phyloP scores from a whole-genome alignment of 2,888 invertebrate genomes.

The Apoderus coryli region DNA sequence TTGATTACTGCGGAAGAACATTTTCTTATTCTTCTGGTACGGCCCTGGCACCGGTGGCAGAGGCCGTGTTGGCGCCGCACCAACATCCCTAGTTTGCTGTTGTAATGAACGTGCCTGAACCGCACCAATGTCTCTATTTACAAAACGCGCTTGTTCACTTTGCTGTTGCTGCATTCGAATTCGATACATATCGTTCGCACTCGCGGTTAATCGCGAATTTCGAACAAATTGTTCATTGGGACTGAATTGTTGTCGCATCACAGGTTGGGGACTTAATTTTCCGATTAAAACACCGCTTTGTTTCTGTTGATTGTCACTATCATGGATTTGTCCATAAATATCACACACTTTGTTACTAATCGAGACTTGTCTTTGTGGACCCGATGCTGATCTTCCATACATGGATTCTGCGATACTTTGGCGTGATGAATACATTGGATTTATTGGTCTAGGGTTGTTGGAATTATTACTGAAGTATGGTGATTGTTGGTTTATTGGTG shows the following conservation, averaged over 20 bases:
- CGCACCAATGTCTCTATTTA: not conserved
- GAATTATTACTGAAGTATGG: no score
- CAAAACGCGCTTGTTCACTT: not conserved
- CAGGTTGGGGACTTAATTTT: conserved; percentile 24
- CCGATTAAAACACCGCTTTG: conserved; percentile 29
- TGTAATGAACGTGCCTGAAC: not conserved
- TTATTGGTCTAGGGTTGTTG: conserved; percentile 12
- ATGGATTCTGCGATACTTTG: conserved; percentile 20
- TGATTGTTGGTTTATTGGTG: conserved; percentile 4
- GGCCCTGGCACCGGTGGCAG: conserved; percentile 33
- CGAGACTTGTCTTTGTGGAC: conserved; percentile 19
- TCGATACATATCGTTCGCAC: conserved; percentile 31
- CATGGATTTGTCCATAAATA: conserved; percentile 33
- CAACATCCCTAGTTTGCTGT: conserved; percentile 9
- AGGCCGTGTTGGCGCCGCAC: conserved; percentile 24
- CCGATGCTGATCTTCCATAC: conserved; percentile 19
- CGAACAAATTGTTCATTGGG: conserved; percentile 26
- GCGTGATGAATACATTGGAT: conserved; percentile 18
- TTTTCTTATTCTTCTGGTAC: conserved; percentile 18
- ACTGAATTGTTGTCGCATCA: conserved; percentile 15
- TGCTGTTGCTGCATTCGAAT: conserved; percentile 8
- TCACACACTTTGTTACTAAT: conserved; percentile 31
- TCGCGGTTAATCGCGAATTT: conserved; percentile 30
- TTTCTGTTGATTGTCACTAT: conserved; percentile 18
- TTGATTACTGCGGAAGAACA: no score